Conservation (phyloP, 2,888 invertebrate genomes). For the Muscina levida region DNA sequence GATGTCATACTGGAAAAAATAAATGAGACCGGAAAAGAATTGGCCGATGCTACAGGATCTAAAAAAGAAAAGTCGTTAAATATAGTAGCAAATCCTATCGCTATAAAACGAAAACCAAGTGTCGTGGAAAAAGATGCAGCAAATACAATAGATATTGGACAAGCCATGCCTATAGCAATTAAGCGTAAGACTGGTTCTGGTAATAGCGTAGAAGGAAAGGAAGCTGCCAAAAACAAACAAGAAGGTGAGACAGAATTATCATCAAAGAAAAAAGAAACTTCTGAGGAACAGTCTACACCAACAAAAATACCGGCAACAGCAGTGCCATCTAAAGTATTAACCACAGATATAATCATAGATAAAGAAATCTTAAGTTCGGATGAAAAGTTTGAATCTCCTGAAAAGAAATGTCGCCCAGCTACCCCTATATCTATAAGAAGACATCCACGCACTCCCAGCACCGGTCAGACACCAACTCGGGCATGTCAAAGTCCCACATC, state of each 20-base stretch:
- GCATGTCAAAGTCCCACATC: constrained; percentile 45
- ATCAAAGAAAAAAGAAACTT: constrained; percentile 5
- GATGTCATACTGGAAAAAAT: constrained; percentile 45
- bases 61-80: constrained; percentile 10
- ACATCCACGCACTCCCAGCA: constrained; percentile 74
- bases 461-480: constrained; percentile 57
- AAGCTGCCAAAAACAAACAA: not conserved
- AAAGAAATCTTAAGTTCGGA: constrained; percentile 77
- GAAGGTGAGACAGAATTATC: not conserved
- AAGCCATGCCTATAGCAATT: constrained; percentile 43
- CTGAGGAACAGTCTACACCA: constrained; percentile 25
- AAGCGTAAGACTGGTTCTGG: constrained; percentile 20
- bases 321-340: constrained; percentile 60
- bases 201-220: not conserved
- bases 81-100: not conserved
- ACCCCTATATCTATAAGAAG: constrained; percentile 78
- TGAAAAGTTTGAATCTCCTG: constrained; percentile 78
- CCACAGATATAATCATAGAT: constrained; percentile 71
- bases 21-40: constrained; percentile 10
- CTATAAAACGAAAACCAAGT: constrained; percentile 47
- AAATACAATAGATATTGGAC: not conserved
- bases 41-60: not conserved
- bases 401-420: constrained; percentile 74
- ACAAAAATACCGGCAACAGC: constrained; percentile 21
- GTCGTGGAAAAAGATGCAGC: constrained; percentile 4